phyloP scores from a whole-genome alignment of 1,140 invertebrate species.

The Polypedilum vanderplanki region DNA sequence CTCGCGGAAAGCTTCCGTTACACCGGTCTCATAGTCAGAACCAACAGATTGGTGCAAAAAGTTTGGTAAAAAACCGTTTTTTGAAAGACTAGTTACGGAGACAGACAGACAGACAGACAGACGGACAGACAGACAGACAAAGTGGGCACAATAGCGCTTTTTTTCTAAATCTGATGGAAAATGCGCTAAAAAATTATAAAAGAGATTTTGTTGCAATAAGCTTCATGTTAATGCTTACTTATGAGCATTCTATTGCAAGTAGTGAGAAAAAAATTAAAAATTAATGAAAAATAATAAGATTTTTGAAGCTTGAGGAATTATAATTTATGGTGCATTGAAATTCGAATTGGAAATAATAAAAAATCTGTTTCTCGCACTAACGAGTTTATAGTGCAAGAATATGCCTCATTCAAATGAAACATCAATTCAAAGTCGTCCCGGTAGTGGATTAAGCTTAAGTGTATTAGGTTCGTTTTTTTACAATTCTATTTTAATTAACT shows the following conservation, averaged over 20 bases:
- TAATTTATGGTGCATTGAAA: constrained; percentile 14
- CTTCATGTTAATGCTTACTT: too few species aligned
- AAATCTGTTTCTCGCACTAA: neutral
- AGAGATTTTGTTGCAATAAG: too few species aligned
- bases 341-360: neutral
- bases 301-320: neutral
- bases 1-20: too few species aligned
- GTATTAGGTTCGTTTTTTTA: neutral
- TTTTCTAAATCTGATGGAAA: too few species aligned
- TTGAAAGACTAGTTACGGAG: too few species aligned
- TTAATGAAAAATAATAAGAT: neutral
- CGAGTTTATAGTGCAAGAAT: constrained; percentile 26
- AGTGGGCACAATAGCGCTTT: too few species aligned
- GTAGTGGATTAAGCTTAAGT: constrained; percentile 26
- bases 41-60: too few species aligned
- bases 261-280: constrained; percentile 3
- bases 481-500: constrained; percentile 26
- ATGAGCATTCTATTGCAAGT: neutral
- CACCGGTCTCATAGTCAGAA: too few species aligned
- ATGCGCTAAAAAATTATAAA: too few species aligned
- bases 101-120: too few species aligned
- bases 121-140: too few species aligned
- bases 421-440: neutral
- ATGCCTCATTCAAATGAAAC: constrained; percentile 28
- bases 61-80: too few species aligned